Evolutionary conservation across 2,113 vertebrate species (phyloP), one percentile per base, ranked within the genome.

Genomic region (Solenodon paradoxus): DNA sequence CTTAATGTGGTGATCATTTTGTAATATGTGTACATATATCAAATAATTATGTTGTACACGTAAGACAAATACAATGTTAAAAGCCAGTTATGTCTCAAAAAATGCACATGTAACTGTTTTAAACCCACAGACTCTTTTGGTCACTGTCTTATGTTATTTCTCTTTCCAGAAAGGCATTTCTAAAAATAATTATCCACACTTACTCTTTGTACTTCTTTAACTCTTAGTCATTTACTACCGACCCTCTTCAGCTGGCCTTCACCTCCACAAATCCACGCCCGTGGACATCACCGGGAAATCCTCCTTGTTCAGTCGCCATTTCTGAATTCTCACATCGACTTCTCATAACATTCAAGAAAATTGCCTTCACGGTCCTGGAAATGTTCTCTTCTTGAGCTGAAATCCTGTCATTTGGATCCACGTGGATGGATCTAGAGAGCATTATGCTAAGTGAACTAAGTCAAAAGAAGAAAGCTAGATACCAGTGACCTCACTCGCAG

Each of bases 161-260:
- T 82, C 79, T 74, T 81, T 24, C 59, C 26, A 38, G 72, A 78
- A 92, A 63, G 74, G 19, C 38, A 38, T 90, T 89, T 51, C 28
- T n/a, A n/a, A 22, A 77, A 94, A 53, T 28, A 42, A 53, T 47
- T 26, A 4, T 59, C 63, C 8, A 45, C 9, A n/a, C 15, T 79
- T 64, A 30, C 40, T 88, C n/a, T 69, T 40, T 84, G 28, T 7
- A 28, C 35, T 77, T 40, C 35, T 53, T 64, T 30, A 32, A 10
- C 16, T n/a, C 32, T 9, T n/a, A 66, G 28, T 71, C 80, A 64
- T 51, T 90, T n/a, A n/a, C 2, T 12, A 9, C 51, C 32, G 55
- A 9, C 13, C 22, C 16, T 1, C 2, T 38, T 24, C 1, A 12
- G 3, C 26, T 9, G 20, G 19, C 4, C 38, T 51, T 72, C 40